Percentiles rank a stretch among this genome's conserved stretches.
Evolutionary conservation across 2,888 invertebrate genomes (phyloP).

Genomic region (Troilus luridus): DNA sequence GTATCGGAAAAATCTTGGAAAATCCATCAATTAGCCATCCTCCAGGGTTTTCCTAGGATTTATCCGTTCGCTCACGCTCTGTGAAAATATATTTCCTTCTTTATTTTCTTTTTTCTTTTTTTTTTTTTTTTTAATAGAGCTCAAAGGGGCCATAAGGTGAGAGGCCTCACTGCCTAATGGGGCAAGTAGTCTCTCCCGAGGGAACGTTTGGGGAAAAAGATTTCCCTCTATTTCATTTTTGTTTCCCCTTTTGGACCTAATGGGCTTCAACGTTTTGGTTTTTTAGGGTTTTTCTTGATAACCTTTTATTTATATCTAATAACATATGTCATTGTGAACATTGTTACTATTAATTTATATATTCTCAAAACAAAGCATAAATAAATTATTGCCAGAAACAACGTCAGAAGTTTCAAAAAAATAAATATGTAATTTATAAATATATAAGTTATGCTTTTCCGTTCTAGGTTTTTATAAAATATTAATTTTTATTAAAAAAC

Average conservation of each 20-base stretch:
- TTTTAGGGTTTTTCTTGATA: too few relatives aligned
- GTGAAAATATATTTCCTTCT: conserved; percentile 40
- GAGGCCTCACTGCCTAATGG: background rate
- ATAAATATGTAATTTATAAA: too few relatives aligned
- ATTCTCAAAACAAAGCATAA: too few relatives aligned
- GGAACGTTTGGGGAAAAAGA: conserved; percentile 28
- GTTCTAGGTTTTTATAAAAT: too few relatives aligned
- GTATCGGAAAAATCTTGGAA: conserved; percentile 9
- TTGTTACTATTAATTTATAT: background rate
- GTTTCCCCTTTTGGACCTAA: conserved; percentile 18
- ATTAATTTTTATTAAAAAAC: too few relatives aligned
- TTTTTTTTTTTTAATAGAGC: conserved; percentile 45
- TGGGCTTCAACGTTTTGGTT: background rate
- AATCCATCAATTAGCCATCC: conserved; percentile 38
- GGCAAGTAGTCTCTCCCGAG: background rate
- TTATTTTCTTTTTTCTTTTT: conserved; percentile 1
- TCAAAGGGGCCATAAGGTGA: conserved; percentile 46
- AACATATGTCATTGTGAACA: too few relatives aligned
- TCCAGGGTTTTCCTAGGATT: conserved; percentile 20
- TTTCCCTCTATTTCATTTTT: conserved; percentile 43
- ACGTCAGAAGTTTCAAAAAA: too few relatives aligned
- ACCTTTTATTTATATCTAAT: too few relatives aligned
- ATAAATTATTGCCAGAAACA: too few relatives aligned
- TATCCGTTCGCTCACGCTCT: conserved; percentile 18
- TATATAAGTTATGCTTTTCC: too few relatives aligned